These are phyloP conservation scores for Corvus hawaiiensis DNA, from an alignment of 2,113 vertebrate genomes.

Conservation along the genomic window DNA sequence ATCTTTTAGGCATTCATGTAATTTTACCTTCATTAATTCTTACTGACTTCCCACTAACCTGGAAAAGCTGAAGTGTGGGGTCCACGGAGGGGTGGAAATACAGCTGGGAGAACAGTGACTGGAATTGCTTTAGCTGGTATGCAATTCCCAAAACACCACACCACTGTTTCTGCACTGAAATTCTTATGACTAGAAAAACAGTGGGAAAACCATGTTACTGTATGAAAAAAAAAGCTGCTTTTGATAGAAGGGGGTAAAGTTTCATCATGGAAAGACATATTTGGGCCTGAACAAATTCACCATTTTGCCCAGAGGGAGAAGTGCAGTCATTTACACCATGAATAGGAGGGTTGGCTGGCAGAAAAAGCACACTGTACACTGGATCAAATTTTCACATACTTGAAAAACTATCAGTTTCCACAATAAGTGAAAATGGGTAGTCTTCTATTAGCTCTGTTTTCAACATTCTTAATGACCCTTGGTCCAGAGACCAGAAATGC, in stretches of 20 bases:
- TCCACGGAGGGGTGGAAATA: background rate
- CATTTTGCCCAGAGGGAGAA: background rate
- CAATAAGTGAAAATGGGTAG: background rate
- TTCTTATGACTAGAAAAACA: slow-evolving; percentile 10
- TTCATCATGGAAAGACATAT: background rate
- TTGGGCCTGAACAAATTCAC: slow-evolving; percentile 6
- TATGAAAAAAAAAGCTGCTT: background rate
- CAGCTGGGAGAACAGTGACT: background rate
- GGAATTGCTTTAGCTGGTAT: slow-evolving; percentile 17
- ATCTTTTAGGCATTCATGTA: background rate
- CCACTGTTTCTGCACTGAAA: background rate
- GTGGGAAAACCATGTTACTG: background rate
- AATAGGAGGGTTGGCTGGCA: background rate
- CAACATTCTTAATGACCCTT: background rate
- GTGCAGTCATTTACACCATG: background rate
- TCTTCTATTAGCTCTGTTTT: background rate
- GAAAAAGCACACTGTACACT: background rate
- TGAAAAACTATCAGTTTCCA: background rate
- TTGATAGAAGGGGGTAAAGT: background rate
- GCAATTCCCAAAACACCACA: background rate
- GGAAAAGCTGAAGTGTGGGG: background rate
- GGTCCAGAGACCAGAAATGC: background rate
- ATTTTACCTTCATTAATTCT: background rate
- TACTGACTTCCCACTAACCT: background rate
- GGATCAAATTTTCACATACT: background rate